A percentile compares a stretch with the other conserved stretches of the same genome.
Conservation (phyloP, 1,140 invertebrate species). For the Pristionchus pacificus region DNA sequence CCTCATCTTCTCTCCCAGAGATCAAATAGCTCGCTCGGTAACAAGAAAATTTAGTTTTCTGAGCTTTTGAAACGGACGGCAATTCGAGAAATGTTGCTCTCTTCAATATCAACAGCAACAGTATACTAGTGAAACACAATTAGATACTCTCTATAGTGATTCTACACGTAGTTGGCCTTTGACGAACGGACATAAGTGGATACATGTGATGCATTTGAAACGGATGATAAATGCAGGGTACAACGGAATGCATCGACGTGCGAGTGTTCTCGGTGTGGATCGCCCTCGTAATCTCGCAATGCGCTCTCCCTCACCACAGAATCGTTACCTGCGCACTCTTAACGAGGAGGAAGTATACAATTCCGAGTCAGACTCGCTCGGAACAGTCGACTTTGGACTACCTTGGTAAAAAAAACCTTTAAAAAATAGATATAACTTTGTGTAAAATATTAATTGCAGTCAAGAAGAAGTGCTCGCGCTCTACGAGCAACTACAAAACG, state of each 20-base stretch:
- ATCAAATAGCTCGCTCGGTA: too few relatives aligned
- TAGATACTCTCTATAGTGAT: too few relatives aligned
- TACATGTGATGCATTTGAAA: too few relatives aligned
- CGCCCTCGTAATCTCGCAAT: not conserved
- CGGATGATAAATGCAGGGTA: constrained; percentile 16
- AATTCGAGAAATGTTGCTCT: too few relatives aligned
- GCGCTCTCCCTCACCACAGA: not conserved
- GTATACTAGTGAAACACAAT: too few relatives aligned
- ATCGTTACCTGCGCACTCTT: not conserved
- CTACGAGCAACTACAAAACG: constrained; percentile 60
- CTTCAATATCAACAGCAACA: too few relatives aligned
- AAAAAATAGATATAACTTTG: not conserved
- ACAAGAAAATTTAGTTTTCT: too few relatives aligned
- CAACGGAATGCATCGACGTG: constrained; percentile 34
- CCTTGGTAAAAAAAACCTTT: constrained; percentile 15
- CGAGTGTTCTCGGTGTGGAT: constrained; percentile 22
- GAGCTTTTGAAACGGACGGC: too few relatives aligned
- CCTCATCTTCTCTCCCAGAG: too few relatives aligned
- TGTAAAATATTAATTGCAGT: constrained; percentile 41
- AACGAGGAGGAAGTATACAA: constrained; percentile 25
- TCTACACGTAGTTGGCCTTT: too few relatives aligned
- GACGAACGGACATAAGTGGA: too few relatives aligned
- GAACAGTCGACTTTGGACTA: constrained; percentile 22
- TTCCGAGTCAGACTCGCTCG: constrained; percentile 28
- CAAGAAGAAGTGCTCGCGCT: constrained; percentile 60